A percentile compares a stretch with the other conserved stretches of the same genome.
These are phyloP conservation scores for Nasalis larvatus DNA, from an alignment of 2,113 vertebrate genomes.

Conservation along the genomic window DNA sequence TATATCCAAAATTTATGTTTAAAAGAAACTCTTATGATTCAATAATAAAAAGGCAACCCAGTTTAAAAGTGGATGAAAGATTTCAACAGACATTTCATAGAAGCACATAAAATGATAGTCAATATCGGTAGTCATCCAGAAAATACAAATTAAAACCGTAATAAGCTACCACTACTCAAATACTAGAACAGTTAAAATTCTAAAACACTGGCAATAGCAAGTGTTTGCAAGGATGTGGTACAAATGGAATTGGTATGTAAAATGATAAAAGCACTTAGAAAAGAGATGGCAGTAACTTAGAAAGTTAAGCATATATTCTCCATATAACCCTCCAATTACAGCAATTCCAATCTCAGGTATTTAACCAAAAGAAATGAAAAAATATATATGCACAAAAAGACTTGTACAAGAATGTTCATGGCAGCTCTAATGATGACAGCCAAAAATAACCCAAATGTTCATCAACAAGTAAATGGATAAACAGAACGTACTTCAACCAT, in stretches of 20 bases:
- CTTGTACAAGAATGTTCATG: background rate
- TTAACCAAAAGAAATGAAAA: background rate
- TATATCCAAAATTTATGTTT: background rate
- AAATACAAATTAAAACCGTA: background rate
- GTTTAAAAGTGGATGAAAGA: background rate
- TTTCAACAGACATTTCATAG: background rate
- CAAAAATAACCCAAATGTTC: background rate
- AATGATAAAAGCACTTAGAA: background rate
- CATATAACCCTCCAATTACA: background rate
- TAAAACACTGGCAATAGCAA: background rate
- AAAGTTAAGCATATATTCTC: background rate
- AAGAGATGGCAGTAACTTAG: background rate
- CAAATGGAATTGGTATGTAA: background rate
- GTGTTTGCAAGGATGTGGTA: background rate
- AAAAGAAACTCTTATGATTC: background rate
- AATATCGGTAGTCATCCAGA: background rate
- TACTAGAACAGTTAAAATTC: background rate
- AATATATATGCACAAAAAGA: background rate
- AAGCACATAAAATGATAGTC: background rate
- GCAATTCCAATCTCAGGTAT: background rate
- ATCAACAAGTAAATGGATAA: background rate
- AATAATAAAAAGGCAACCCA: background rate
- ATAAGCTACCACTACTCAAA: background rate
- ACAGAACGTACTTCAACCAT: fast-evolving
- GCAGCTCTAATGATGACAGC: background rate